Conservation (phyloP, 2,797 vertebrate species). For the Pyrocephalus nanus region DNA sequence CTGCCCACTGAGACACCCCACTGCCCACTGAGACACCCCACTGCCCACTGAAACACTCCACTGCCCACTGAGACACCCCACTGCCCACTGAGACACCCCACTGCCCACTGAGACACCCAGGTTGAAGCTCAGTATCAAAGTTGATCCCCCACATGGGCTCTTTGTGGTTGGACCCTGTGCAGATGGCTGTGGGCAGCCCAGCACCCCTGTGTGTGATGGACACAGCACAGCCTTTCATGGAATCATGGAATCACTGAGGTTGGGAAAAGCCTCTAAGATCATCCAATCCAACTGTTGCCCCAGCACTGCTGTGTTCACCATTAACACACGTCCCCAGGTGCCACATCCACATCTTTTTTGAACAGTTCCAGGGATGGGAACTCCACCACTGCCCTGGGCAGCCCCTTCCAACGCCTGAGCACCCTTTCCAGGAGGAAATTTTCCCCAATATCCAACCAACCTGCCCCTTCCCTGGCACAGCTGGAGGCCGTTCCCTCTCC, state of each 20-base stretch:
- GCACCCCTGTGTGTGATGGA: no score
- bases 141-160: no score
- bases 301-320: neutral
- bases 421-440: neutral
- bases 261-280: neutral
- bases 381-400: neutral
- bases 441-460: no score
- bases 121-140: no score
- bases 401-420: neutral
- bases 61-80: neutral
- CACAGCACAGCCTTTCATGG: no score
- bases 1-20: no score
- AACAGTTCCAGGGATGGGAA: neutral
- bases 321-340: neutral
- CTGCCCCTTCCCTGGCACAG: neutral
- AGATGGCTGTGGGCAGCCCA: no score
- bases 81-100: no score
- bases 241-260: neutral
- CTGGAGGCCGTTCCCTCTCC: rapidly evolving
- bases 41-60: neutral
- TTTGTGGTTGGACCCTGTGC: no score
- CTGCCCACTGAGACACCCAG: no score
- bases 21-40: neutral
- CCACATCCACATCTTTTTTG: neutral
- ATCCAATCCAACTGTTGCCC: neutral